Base-by-base conservation (phyloP, 92 coral and sea anemone genomes). In the Epizoanthus fatuus region DNA sequence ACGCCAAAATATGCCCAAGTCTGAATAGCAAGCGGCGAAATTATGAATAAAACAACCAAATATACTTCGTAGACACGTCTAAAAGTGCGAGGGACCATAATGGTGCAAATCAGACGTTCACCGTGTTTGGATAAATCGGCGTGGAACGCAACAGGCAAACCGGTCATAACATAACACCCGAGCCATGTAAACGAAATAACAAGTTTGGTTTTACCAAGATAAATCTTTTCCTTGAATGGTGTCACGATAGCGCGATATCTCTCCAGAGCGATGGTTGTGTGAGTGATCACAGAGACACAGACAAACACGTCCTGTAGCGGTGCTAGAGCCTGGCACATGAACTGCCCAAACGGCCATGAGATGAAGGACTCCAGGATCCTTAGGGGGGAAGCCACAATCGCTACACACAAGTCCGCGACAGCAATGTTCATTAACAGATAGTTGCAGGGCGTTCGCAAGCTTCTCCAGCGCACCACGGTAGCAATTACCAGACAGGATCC, bases 221-320 rank as follows among this genome's bases (percentile, higher is more conserved):
- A 86, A 22, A 94, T 83, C 69, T 91, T 85, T 20, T 88, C 87
- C 73, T 72, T 91, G 25, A 94, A 91, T 17, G 97, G 97, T 9
- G 86, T 78, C 54, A 89, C 95, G 3, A 92, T 94, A 4, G 93
- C 97, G 11, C 97, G 74, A 67, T 91, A 87, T 47, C 97, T 91
- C 62, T 94, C 97, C 60, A 90, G 59, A 14, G 95, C 95, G 17
- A 94, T 94, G 0, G 90, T 80, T 7, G 97, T 88, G 62, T 94
- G 97, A 7, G 93, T 91, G 15, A 94, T 57, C 7, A 84, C 97
- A 2, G 97, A 94, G 4, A 94, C 97, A 9, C 91, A 86, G 4
- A 94, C 92, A 22, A 91, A 94, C 8, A 94, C 97, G 72, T 94
- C 95, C 73, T 91, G 95, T 35, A 94, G 38, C 4, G 97, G 97